Evolutionary conservation across 1,140 invertebrate species (phyloP).

Genomic region (Aphis craccivora): DNA sequence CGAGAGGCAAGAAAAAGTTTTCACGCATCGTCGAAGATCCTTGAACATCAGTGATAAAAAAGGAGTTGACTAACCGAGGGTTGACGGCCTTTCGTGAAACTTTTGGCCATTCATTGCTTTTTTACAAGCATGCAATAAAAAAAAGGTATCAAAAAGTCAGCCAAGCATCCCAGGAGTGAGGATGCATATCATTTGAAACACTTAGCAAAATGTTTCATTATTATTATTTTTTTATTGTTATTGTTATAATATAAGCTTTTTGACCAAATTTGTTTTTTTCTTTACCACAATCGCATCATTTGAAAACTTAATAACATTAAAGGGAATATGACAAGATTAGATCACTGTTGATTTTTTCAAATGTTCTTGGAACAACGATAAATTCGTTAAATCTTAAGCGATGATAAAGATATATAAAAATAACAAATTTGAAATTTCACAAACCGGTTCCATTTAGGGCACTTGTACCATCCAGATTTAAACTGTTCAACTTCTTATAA

Average conservation of each 20-base stretch:
- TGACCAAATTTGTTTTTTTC: conserved; percentile 18
- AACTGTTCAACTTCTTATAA: not conserved
- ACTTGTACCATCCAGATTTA: not conserved
- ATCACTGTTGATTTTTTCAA: not conserved
- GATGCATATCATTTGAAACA: conserved; percentile 47
- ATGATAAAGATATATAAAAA: not conserved
- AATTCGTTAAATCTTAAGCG: not conserved
- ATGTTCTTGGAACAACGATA: not conserved
- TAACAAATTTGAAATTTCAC: not conserved
- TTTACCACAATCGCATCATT: not conserved
- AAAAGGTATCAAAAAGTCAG: conserved; percentile 38
- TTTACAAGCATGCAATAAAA: conserved; percentile 22
- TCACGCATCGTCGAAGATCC: not conserved
- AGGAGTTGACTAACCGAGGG: conserved; percentile 12
- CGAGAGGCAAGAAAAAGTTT: conserved; percentile 29
- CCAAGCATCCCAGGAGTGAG: not conserved
- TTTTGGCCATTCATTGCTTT: conserved; percentile 48
- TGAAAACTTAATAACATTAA: not conserved
- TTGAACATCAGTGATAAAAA: conserved; percentile 16
- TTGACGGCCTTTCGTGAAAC: not conserved
- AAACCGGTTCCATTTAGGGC: not conserved
- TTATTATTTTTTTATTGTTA: not conserved
- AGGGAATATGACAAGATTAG: not conserved
- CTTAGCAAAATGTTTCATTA: conserved; percentile 17
- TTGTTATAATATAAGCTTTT: not conserved